phyloP scores from a whole-genome alignment of 2,888 invertebrate species.

The Pherbina coryleti region DNA sequence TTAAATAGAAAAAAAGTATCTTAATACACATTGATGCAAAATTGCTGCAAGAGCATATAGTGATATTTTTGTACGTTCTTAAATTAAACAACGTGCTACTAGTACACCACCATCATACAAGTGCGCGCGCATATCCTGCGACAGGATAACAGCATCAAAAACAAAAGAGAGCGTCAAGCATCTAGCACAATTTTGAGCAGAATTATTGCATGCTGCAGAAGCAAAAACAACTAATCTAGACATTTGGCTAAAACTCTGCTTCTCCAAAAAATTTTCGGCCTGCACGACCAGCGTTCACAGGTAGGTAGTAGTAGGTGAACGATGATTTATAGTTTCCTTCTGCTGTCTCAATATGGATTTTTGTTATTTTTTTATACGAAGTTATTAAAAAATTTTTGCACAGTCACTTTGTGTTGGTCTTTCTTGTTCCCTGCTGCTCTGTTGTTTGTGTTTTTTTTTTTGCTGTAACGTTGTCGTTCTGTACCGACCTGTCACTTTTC shows the following conservation, averaged over 20 bases:
- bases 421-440: background rate
- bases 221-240: background rate
- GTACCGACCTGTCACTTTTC: no score
- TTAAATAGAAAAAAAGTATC: background rate
- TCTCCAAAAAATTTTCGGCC: background rate
- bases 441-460: background rate
- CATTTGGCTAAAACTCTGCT: background rate
- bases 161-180: background rate
- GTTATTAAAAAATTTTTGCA: background rate
- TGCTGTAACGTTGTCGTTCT: no score
- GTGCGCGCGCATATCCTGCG: slow-evolving; percentile 26
- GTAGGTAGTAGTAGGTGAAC: slow-evolving; percentile 17
- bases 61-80: background rate
- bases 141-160: background rate
- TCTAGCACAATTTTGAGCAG: background rate
- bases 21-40: background rate
- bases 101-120: background rate
- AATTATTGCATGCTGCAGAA: background rate
- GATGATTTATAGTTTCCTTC: background rate
- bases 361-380: background rate
- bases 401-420: background rate
- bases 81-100: background rate
- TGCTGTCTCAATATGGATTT: background rate
- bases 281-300: background rate
- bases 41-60: background rate